Conservation (phyloP, 2,797 vertebrate genomes). For the Petrocephalus sullivani region DNA sequence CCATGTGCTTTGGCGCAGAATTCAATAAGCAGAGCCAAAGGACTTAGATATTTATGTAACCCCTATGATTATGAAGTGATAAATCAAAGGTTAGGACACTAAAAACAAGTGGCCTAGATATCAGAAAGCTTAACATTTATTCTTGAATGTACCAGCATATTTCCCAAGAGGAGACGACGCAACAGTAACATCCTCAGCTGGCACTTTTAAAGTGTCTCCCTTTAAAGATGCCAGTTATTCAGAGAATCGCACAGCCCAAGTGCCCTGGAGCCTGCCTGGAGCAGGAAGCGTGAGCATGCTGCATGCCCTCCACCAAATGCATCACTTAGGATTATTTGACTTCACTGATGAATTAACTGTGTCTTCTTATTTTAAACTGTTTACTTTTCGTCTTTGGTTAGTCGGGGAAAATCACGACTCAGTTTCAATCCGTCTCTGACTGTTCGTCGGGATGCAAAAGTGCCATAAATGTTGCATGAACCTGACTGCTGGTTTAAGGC, state of each 20-base stretch:
- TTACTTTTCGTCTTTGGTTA: neutral
- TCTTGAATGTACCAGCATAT: neutral
- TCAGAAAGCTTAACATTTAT: constrained; percentile 16
- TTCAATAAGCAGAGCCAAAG: neutral
- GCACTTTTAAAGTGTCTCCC: constrained; percentile 10
- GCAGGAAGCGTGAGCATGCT: too few species aligned
- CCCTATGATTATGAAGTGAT: constrained; percentile 7
- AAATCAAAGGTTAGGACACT: constrained; percentile 23
- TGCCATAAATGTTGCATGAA: constrained; percentile 6
- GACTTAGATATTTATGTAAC: constrained; percentile 10
- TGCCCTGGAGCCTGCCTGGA: neutral
- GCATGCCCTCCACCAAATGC: neutral
- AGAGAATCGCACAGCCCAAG: neutral
- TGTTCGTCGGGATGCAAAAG: neutral
- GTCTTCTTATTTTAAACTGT: neutral
- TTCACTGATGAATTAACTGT: neutral
- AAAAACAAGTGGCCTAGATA: constrained; percentile 21
- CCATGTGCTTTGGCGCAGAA: neutral
- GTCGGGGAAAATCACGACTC: neutral
- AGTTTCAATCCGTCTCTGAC: neutral
- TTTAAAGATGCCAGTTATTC: neutral
- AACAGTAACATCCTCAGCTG: neutral
- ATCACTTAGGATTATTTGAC: neutral
- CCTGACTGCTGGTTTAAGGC: neutral
- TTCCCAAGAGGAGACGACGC: neutral